Evolutionary conservation across 2,113 vertebrate genomes (phyloP).

Genomic region (Brienomyrus longianalis): DNA sequence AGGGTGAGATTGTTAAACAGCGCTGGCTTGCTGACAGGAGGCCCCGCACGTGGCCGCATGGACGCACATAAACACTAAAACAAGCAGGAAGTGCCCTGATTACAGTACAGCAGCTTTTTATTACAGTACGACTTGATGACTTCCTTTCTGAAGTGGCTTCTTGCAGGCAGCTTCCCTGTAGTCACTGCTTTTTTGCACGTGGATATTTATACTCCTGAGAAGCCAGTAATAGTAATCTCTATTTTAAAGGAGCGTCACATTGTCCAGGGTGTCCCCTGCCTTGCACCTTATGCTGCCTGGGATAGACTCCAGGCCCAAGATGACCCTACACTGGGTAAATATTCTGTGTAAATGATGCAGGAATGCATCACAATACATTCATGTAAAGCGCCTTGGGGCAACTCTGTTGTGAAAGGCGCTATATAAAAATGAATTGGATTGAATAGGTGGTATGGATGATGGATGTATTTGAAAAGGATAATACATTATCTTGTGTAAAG

Average conservation of each 20-base stretch:
- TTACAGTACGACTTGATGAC: neutral
- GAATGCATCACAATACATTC: neutral
- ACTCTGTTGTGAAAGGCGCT: neutral
- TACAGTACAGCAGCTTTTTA: neutral
- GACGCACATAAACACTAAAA: constrained; percentile 9
- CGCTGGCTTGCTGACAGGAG: constrained; percentile 34
- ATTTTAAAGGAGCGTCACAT: neutral
- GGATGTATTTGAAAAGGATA: neutral
- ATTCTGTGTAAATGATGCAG: neutral
- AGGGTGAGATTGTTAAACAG: constrained; percentile 44
- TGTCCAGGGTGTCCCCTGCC: neutral
- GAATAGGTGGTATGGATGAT: neutral
- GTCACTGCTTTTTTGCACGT: neutral
- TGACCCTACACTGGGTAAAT: neutral
- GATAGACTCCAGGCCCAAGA: neutral
- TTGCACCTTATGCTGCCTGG: neutral
- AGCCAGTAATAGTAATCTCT: neutral
- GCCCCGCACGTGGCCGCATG: constrained; percentile 4
- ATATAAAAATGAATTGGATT: neutral
- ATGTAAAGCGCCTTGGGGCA: neutral
- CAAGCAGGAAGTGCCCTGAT: neutral
- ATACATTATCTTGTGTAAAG: neutral
- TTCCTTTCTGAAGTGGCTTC: constrained; percentile 5
- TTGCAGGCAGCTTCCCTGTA: neutral
- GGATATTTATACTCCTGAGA: neutral